Evolutionary conservation across 2,888 invertebrate species (phyloP).

Genomic region (Chirona hameri): DNA sequence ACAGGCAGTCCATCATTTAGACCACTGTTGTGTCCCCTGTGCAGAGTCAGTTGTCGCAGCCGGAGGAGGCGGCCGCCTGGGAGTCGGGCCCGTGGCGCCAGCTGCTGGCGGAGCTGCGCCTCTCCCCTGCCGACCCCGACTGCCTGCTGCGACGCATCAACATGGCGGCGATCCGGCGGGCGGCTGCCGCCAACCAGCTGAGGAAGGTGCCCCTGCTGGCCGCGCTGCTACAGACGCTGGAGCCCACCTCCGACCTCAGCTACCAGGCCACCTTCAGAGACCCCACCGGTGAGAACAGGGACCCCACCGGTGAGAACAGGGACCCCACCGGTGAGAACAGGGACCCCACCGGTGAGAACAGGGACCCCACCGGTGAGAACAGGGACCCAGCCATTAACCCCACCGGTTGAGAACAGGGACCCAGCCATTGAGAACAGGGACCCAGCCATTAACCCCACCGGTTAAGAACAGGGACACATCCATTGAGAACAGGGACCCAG

Average conservation of each 20-base stretch:
- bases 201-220: constrained; percentile 5
- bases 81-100: not conserved
- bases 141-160: not conserved
- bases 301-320: too few relatives aligned
- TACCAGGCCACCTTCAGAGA: constrained; percentile 1
- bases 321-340: too few relatives aligned
- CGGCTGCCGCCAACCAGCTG: constrained; percentile 3
- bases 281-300: not conserved
- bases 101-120: not conserved
- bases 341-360: too few relatives aligned
- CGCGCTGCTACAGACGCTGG: not conserved
- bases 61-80: not conserved
- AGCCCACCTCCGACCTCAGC: constrained; percentile 8
- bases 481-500: too few relatives aligned
- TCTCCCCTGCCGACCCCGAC: not conserved
- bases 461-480: too few relatives aligned
- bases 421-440: too few relatives aligned
- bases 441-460: too few relatives aligned
- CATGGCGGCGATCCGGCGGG: not conserved
- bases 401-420: too few relatives aligned
- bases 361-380: too few relatives aligned
- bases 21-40: not conserved
- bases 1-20: too few relatives aligned
- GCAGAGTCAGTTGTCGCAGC: not conserved
- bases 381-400: too few relatives aligned